Conservation (phyloP, 2,113 vertebrate species). For the Mobula birostris region DNA sequence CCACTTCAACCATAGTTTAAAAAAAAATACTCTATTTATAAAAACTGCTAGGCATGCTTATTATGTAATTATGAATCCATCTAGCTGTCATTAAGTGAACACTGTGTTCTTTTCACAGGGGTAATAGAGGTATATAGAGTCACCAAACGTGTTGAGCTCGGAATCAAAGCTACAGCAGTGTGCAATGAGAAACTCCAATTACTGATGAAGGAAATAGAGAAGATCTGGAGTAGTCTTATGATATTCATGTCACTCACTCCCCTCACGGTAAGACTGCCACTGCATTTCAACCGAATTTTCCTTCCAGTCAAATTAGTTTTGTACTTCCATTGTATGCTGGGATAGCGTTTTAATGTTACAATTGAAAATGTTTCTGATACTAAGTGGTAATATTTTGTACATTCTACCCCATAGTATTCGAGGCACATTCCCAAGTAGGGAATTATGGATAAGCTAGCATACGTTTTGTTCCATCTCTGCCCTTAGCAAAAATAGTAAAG, state of each 20-base stretch:
- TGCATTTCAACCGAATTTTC: not conserved
- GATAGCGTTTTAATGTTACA: not conserved
- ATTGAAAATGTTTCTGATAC: not conserved
- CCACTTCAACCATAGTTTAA: not conserved
- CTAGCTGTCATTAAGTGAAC: not conserved
- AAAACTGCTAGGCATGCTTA: not conserved
- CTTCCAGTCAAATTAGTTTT: not conserved
- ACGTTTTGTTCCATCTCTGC: not conserved
- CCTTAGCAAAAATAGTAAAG: not conserved
- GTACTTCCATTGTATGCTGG: not conserved
- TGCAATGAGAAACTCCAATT: slow-evolving; percentile 92
- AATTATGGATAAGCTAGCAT: not conserved
- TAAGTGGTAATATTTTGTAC: not conserved
- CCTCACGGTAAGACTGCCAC: slow-evolving; percentile 66
- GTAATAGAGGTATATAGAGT: slow-evolving; percentile 95
- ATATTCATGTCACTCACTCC: slow-evolving; percentile 95
- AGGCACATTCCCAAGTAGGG: not conserved
- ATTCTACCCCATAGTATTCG: not conserved
- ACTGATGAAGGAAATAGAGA: slow-evolving; percentile 87
- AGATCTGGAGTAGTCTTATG: slow-evolving; percentile 93
- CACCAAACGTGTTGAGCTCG: slow-evolving; percentile 85
- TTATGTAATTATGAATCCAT: not conserved
- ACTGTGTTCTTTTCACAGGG: slow-evolving; percentile 54
- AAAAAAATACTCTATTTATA: not conserved
- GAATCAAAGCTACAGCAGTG: slow-evolving; percentile 91